These are phyloP conservation scores for Gopherus flavomarginatus DNA, from an alignment of 2,113 vertebrate genomes.

Conservation along the genomic window DNA sequence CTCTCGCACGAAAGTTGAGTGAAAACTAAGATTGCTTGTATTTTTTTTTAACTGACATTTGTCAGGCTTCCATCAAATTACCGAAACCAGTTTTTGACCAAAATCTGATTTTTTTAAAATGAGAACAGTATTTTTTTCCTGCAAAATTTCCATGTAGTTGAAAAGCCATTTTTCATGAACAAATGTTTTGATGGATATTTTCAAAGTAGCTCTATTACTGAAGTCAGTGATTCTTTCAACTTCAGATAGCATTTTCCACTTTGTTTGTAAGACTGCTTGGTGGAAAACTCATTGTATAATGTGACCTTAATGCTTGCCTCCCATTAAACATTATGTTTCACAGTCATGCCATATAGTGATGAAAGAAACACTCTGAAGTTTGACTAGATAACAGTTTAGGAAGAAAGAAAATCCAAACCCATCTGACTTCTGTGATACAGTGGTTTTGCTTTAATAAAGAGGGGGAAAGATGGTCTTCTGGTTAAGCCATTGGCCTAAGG, in stretches of 20 bases:
- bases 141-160: neutral
- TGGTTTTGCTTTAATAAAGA: neutral
- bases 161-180: neutral
- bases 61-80: neutral
- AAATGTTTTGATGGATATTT: neutral
- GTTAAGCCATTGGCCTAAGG: rapidly evolving
- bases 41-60: neutral
- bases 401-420: neutral
- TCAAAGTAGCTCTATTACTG: neutral
- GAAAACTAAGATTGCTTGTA: neutral
- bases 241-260: neutral
- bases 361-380: neutral
- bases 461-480: neutral
- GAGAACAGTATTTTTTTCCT: neutral
- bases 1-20: neutral
- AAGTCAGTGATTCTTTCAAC: neutral
- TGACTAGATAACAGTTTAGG: neutral
- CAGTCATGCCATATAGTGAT: neutral
- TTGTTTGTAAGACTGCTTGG: neutral
- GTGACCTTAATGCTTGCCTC: neutral
- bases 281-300: neutral
- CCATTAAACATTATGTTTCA: neutral
- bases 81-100: neutral
- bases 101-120: neutral
- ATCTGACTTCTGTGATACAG: neutral